phyloP scores from a whole-genome alignment of 2,888 invertebrate species.

The Dendrolimus pini region DNA sequence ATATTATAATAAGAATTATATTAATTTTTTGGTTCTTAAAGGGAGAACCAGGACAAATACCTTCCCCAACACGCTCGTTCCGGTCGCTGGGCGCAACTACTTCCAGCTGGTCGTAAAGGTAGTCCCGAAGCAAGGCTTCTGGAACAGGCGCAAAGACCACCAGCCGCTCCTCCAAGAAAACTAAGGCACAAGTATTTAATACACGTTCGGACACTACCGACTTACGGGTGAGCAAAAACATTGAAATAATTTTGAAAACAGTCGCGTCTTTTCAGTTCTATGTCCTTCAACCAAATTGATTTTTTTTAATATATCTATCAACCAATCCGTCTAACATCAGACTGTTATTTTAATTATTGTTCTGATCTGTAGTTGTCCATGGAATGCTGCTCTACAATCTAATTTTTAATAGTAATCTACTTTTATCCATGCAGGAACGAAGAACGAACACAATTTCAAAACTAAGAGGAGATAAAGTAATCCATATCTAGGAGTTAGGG shows the following conservation, averaged over 20 bases:
- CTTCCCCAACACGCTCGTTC: constrained; percentile 86
- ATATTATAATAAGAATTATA: too few relatives aligned
- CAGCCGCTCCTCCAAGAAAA: constrained; percentile 88
- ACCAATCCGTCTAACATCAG: too few relatives aligned
- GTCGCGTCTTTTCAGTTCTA: background rate
- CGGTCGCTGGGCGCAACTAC: constrained; percentile 82
- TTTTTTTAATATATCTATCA: too few relatives aligned
- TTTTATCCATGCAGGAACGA: too few relatives aligned
- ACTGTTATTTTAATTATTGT: background rate
- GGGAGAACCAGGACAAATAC: constrained; percentile 86
- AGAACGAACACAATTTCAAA: too few relatives aligned
- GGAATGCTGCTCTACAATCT: background rate
- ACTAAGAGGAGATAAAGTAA: too few relatives aligned
- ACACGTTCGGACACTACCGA: constrained; percentile 92
- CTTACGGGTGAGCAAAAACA: constrained; percentile 83
- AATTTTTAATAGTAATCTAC: too few relatives aligned
- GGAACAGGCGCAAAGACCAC: constrained; percentile 91
- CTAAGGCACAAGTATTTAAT: constrained; percentile 93
- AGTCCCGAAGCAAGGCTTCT: constrained; percentile 90
- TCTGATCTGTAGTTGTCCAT: background rate
- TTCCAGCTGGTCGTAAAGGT: constrained; percentile 84
- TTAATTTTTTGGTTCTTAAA: constrained; percentile 24
- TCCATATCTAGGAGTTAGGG: too few relatives aligned
- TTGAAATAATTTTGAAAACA: too few relatives aligned
- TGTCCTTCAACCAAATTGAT: background rate